Base-by-base conservation (phyloP, 2,888 invertebrate genomes). In the Hypsopygia costalis region DNA sequence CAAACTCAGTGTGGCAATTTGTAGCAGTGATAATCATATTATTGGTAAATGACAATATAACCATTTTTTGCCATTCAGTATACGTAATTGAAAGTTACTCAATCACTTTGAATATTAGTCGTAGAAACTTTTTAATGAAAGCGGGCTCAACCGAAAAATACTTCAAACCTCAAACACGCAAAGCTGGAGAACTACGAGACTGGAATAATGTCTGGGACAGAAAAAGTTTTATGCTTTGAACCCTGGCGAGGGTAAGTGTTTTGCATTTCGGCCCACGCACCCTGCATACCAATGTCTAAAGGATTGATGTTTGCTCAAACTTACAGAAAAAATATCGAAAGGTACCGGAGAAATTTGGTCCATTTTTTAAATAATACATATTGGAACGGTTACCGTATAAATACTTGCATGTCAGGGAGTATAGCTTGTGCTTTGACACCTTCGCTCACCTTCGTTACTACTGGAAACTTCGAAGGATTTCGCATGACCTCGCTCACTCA, bases 221-320 rank as follows among this genome's bases (percentile, higher is more conserved):
- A 85, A 86, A 86, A 86, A 81, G 74, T 83, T 86, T 48, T 81
- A 77, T 73, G 82, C 81, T 86, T 81, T 82, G 82, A 82, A 83
- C 82, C 79, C 77, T 79, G 69, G 75, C 70, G 72, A 71, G 82
- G 81, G 81, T 82, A 83, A 85, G 85, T 85, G 83, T 86, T 85
- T 85, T 85, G 85, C 86, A 85, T 86, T 82, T 81, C 71, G 73
- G 67, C 67, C 62, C 70, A 76, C 83, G 76, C 66, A 57, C 62
- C 74, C 80, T 74, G 83, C 82, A 86, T 85, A 82, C 82, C 79
- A 81, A 86, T 83, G 77, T 67, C 76, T 71, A 73, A 81, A 83
- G 83, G 50, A 50, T 50, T 50, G 47, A 41, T 50, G 45, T 42
- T 50, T 45, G 45, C 33, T 31, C 42, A 50, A 43, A 46, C 42